phyloP scores from a whole-genome alignment of 2,888 invertebrate species.

The Hydropsyche betteni region DNA sequence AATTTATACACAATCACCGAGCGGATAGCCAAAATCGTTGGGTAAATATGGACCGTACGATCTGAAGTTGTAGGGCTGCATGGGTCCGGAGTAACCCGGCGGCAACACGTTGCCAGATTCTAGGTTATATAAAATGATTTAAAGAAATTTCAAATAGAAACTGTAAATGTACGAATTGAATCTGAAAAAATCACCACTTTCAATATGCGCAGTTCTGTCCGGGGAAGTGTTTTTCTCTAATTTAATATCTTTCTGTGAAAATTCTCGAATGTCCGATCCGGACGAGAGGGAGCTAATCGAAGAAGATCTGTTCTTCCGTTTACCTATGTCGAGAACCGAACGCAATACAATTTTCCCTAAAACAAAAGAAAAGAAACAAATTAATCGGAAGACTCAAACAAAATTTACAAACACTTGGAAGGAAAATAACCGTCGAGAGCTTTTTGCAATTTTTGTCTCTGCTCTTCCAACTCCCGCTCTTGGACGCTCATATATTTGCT shows the following conservation, averaged over 20 bases:
- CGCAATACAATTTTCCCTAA: constrained; percentile 64
- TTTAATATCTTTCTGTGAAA: constrained; percentile 36
- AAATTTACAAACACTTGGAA: neutral
- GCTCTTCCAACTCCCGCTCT: constrained; percentile 64
- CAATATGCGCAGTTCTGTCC: constrained; percentile 37
- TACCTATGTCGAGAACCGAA: constrained; percentile 62
- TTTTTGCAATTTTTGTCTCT: constrained; percentile 64
- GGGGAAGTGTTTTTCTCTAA: constrained; percentile 34
- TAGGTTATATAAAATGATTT: constrained; percentile 29
- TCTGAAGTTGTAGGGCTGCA: constrained; percentile 41
- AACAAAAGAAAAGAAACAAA: constrained; percentile 22
- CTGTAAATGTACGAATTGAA: neutral
- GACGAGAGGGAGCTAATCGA: constrained; percentile 61
- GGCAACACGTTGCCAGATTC: constrained; percentile 39
- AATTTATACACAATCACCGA: neutral
- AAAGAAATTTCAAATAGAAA: neutral
- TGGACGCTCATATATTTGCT: constrained; percentile 62
- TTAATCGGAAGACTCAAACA: neutral
- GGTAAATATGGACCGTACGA: constrained; percentile 45
- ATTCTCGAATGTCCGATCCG: constrained; percentile 53
- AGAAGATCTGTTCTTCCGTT: constrained; percentile 57
- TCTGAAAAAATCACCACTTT: constrained; percentile 40
- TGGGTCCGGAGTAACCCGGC: constrained; percentile 27
- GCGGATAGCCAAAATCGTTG: constrained; percentile 41
- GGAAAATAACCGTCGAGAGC: constrained; percentile 63